Percentiles rank a stretch among this genome's conserved stretches.
phyloP scores from a whole-genome alignment of 2,113 vertebrate genomes.

The Perognathus longimembris region DNA sequence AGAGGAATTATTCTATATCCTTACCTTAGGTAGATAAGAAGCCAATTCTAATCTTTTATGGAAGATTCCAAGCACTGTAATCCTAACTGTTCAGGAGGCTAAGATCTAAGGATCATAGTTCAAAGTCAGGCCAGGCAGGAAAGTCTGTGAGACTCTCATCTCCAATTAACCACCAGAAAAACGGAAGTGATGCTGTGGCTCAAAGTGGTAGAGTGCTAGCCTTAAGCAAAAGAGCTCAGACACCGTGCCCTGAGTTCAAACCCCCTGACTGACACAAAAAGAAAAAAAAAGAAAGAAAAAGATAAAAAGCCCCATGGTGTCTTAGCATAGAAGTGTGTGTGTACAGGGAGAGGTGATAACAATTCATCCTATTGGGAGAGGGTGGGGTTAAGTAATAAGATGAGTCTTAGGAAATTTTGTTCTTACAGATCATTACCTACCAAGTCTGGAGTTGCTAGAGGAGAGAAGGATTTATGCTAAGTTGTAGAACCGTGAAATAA shows the following conservation, averaged over 20 bases:
- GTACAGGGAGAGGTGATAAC: rapidly evolving
- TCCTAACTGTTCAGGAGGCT: too few relatives aligned
- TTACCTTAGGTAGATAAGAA: conserved; percentile 27
- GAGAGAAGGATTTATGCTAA: background rate
- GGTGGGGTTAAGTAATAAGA: background rate
- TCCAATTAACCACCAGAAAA: too few relatives aligned
- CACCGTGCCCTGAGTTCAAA: too few relatives aligned
- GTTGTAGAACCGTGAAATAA: background rate
- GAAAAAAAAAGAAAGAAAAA: too few relatives aligned
- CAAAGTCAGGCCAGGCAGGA: too few relatives aligned
- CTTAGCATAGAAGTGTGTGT: background rate
- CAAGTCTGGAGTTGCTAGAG: background rate
- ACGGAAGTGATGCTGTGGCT: too few relatives aligned
- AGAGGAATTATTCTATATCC: background rate
- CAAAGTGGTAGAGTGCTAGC: too few relatives aligned
- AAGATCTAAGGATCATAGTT: too few relatives aligned
- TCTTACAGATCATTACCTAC: background rate
- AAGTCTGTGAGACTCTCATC: too few relatives aligned
- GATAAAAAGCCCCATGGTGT: background rate
- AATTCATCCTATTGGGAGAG: background rate
- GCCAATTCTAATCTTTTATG: background rate
- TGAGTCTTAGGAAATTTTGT: background rate
- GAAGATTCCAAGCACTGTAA: background rate
- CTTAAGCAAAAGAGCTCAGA: too few relatives aligned
- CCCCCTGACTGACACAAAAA: too few relatives aligned